Evolutionary conservation across 2,113 vertebrate species (phyloP).

Genomic region (Arvicanthis niloticus): DNA sequence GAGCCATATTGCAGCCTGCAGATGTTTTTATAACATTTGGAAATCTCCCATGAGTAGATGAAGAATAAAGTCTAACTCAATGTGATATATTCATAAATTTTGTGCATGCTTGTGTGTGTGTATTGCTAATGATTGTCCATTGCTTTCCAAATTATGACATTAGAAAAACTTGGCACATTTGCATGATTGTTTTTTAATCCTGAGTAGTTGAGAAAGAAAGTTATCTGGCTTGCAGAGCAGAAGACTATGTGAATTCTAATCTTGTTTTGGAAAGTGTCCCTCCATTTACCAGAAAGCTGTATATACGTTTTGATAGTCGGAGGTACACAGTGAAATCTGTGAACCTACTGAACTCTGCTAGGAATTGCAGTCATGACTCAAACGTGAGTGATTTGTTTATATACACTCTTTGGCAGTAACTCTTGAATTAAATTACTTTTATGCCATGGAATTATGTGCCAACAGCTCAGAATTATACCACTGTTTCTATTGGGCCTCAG

Average conservation of each 20-base stretch:
- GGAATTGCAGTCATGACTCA: slow-evolving; percentile 40
- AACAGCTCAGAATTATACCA: not conserved
- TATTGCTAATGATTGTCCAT: not conserved
- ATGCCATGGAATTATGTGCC: not conserved
- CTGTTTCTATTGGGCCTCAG: not conserved
- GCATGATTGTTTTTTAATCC: not conserved
- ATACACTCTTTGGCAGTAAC: not conserved
- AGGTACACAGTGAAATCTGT: not conserved
- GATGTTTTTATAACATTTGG: not conserved
- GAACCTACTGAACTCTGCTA: slow-evolving; percentile 29
- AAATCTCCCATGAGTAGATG: slow-evolving; percentile 3
- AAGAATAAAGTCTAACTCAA: slow-evolving; percentile 10
- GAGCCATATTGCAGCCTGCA: not conserved
- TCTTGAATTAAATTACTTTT: slow-evolving; percentile 21
- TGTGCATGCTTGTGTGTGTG: no score
- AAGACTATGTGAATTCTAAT: slow-evolving; percentile 9
- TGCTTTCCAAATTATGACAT: slow-evolving; percentile 35
- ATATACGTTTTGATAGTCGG: slow-evolving; percentile 44
- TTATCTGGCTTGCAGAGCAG: not conserved
- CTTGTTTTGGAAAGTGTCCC: not conserved
- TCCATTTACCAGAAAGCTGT: slow-evolving; percentile 14
- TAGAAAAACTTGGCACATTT: slow-evolving; percentile 56
- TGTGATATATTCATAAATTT: not conserved
- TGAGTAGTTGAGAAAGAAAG: slow-evolving; percentile 1
- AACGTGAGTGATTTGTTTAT: slow-evolving; percentile 29